Evolutionary conservation across 2,888 invertebrate genomes (phyloP), one percentile per base, ranked within the genome.

Genomic region (Carabus problematicus): DNA sequence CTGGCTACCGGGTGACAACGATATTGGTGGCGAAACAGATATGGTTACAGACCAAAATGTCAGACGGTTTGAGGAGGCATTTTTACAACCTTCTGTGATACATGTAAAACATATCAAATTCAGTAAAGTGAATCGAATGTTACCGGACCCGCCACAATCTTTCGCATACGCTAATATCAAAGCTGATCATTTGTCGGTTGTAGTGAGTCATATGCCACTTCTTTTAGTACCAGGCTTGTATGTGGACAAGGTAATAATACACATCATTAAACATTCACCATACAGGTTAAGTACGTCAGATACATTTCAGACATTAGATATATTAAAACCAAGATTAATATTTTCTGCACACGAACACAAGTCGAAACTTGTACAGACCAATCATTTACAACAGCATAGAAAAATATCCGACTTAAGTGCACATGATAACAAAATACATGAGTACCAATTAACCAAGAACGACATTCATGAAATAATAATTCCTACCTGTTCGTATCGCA

Each of bases 1-100:
- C 63, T 96, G 92, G 86, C 81, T 98, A 72, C 94, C 97, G 16
- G 98, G 98, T 4, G 98, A 98, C 80, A 98, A 98, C 82, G 98
- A 98, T 79, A 94, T 98, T 70, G 98, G 98, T 7, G 98, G 98
- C 11, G 98, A 98, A 82, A 90, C 87, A 71, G 90, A 91, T 75
- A 86, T 87, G 45, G 87, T 94, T 49, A 88, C 87, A 18, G 81
- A 83, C 55, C 81, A 86, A n/a, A 94, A 93, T 82, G 79, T 91
- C 6, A 80, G 84, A 12, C 87, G 91, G 75, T 96, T 94, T 79
- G 87, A 90, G 70, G 84, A 87, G 73, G 87, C 90, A 72, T 95
- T 95, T 79, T 85, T 86, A 41, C 91, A 91, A 75, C 86, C 90
- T 1, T 86, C 89, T 73, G 82, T 89, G 0, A 84, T 91, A 45